Evolutionary conservation across 2,888 invertebrate genomes (phyloP), one percentile per base, ranked within the genome.

Genomic region (Chromoteleia sp.): DNA sequence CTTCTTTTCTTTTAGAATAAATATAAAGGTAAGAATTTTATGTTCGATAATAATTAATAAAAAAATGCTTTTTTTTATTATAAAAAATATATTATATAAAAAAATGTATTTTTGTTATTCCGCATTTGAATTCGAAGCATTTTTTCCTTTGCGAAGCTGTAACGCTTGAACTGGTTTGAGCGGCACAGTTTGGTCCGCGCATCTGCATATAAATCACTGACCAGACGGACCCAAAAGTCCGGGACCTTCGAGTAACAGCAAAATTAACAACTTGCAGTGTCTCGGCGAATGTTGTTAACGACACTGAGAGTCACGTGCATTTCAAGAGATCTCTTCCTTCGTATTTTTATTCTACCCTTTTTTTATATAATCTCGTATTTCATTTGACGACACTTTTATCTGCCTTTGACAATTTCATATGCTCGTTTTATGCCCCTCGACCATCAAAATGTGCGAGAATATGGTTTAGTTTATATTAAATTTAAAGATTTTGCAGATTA

Each of bases 171-270:
- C 41, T 61, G 73, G 59, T 50, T 45, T 67, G 17, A 82, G 80
- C 74, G 50, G 56, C 39, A 39, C 39, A 12, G 39, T 39, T 39
- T 12, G 39, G 39, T 12, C 14, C 85, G 77, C 83, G 85, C 85
- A 89, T 90, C 89, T 90, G 89, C 89, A 90, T 90, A 89, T 90
- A 89, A 90, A 89, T 90, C 90, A 89, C 88, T 85, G 86, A 84
- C 68, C 68, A 87, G 87, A 87, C 86, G 86, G 85, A 80, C 84
- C 85, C 54, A 76, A 54, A 71, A 67, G 56, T 52, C 21, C 33
- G 12, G 45, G 29, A 36, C 43, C 67, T 45, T 19, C 17, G 25
- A 19, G 29, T 59, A 43, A 43, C 59, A 58, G 43, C n/a, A n/a
- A 59, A 59, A 59, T 59, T 59, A 59, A 59, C 36, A 59, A 59